Base-by-base conservation (phyloP, 1,140 invertebrate genomes). In the Maconellicoccus hirsutus region DNA sequence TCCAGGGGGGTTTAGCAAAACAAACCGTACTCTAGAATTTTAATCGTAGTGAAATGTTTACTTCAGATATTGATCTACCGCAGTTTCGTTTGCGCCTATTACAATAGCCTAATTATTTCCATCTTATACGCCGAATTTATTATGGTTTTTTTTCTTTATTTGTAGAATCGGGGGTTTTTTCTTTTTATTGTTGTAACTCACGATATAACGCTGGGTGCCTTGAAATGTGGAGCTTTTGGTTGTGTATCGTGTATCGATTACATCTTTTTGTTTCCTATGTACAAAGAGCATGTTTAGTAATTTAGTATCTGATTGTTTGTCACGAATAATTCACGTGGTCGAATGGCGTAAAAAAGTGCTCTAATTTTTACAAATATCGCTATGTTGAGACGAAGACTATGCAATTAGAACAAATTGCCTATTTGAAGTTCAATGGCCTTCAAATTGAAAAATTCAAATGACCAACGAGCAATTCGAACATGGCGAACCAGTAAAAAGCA, bases 51-150 rank as follows among this genome's bases (percentile, higher is more conserved):
- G 61, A 23, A 66, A 25, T 66, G 61, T 66, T 66, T 66, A 66
- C 61, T 66, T 16, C 61, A 14, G 61, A 66, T 66, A 66, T 66
- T 26, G 61, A 66, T 66, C 61, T 66, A 66, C 61, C 25, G 61
- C 61, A 66, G 61, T 16, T 25, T 3, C 19, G 22, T 12, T 14
- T 25, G 25, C 61, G 61, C 25, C 10, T 66, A 66, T 26, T 23
- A 66, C 61, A 66, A 66, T 66, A 26, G 25, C 22, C 61, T 66
- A 66, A 66, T 66, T 66, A 66, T 66, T 66, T 26, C 61, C 8
- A 66, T 26, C 25, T 66, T 66, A 66, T 22, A 4, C 61, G 16
- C 6, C 29, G 29, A 33, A 6, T 33, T 6, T 33, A 12, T 33
- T 33, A 6, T 33, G 3, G 29, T 33, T 33, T 33, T 33, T 33